These are phyloP conservation scores for Cyphomyrus plagiostoma DNA, from an alignment of 2,113 vertebrate species.

Conservation along the genomic window DNA sequence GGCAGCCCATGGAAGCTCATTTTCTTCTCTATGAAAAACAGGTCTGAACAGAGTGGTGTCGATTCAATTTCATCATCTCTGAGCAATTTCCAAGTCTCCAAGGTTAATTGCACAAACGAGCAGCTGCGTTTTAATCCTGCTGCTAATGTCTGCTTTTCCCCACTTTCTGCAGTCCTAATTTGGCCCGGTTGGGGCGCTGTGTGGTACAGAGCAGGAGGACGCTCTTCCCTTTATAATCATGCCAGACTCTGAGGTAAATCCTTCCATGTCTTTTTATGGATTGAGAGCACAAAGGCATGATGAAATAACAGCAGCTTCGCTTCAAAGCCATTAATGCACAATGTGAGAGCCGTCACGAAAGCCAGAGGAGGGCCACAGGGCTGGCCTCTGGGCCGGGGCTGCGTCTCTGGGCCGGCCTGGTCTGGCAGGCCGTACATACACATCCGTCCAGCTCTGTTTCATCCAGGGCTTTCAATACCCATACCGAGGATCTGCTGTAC, in stretches of 20 bases:
- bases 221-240: not conserved
- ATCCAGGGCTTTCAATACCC: not conserved
- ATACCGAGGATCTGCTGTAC: not conserved
- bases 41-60: not conserved
- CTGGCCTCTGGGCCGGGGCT: not conserved
- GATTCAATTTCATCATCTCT: not conserved
- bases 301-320: not conserved
- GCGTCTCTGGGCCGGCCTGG: not conserved
- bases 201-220: not conserved
- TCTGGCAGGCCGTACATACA: not conserved
- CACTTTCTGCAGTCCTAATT: not conserved
- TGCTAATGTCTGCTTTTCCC: not conserved
- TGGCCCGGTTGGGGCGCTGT: not conserved
- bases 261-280: not conserved
- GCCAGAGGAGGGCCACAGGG: not conserved
- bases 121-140: slow-evolving; percentile 1
- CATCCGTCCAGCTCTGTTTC: not conserved
- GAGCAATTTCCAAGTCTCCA: not conserved
- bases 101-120: not conserved
- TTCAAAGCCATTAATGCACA: not conserved
- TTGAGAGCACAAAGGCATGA: not conserved
- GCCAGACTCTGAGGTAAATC: not conserved
- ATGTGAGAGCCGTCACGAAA: not conserved
- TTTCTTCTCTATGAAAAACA: not conserved
- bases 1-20: not conserved